These are phyloP conservation scores for Myotis findleyi DNA, from an alignment of 2,797 vertebrate species.

Conservation along the genomic window DNA sequence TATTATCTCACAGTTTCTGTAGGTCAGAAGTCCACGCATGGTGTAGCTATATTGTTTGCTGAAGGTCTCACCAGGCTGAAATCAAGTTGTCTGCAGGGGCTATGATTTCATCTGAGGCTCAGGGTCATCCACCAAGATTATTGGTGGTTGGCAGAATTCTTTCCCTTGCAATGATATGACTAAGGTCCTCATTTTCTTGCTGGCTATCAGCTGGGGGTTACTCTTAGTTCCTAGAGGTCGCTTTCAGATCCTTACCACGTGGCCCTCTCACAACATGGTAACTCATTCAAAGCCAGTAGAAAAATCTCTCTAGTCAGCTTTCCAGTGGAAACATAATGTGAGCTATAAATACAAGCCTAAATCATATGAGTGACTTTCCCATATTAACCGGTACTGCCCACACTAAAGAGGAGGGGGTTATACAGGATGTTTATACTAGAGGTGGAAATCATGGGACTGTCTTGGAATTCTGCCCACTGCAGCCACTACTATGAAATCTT, in stretches of 20 bases:
- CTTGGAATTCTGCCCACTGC: not conserved
- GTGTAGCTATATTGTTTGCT: not conserved
- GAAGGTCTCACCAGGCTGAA: not conserved
- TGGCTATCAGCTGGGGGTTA: not conserved
- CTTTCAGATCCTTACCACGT: not conserved
- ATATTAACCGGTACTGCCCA: not conserved
- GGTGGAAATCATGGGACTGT: not conserved
- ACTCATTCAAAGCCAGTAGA: not conserved
- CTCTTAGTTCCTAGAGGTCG: not conserved
- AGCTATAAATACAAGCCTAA: not conserved
- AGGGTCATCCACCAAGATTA: not conserved
- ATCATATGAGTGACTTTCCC: not conserved
- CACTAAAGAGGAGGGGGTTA: not conserved
- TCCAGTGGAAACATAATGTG: not conserved
- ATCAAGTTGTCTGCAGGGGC: not conserved
- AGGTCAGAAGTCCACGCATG: not conserved
- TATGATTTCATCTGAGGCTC: not conserved
- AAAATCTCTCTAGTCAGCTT: not conserved
- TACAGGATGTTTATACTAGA: not conserved
- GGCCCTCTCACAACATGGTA: not conserved
- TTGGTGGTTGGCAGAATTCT: not conserved
- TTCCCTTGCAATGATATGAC: not conserved
- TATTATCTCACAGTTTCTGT: conserved; percentile 33
- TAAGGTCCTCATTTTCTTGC: not conserved
- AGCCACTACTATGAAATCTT: not conserved